These are phyloP conservation scores for Lasioglossum oenotherae DNA, from an alignment of 2,888 invertebrate genomes.

Conservation along the genomic window DNA sequence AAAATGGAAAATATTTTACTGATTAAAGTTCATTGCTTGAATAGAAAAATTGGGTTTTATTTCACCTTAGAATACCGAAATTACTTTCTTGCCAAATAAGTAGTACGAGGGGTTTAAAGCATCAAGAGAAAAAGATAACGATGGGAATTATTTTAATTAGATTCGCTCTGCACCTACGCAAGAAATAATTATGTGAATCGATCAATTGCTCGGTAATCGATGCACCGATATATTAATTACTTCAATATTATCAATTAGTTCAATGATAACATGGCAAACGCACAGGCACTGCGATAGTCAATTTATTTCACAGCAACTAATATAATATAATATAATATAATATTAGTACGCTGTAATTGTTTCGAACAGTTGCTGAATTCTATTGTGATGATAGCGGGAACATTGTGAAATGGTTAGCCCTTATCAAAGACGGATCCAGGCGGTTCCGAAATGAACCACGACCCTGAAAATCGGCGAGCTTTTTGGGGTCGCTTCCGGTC, in stretches of 20 bases:
- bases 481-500: slow-evolving; percentile 66
- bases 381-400: not conserved
- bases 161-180: no score
- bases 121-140: no score
- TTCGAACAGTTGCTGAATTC: not conserved
- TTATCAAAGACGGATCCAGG: not conserved
- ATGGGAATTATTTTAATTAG: not conserved
- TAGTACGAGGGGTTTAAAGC: no score
- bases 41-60: no score
- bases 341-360: not conserved
- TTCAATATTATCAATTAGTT: not conserved
- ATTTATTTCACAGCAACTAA: not conserved
- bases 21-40: no score
- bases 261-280: not conserved
- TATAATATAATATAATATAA: not conserved
- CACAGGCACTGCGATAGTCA: not conserved
- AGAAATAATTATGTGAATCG: not conserved
- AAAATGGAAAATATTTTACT: no score
- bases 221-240: not conserved
- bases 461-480: slow-evolving; percentile 67
- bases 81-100: no score
- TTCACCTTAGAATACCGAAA: no score
- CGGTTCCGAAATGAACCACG: slow-evolving; percentile 43
- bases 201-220: not conserved
- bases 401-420: not conserved